These are phyloP conservation scores for Eulemur mongoz DNA, from an alignment of 2,797 vertebrate species.

Conservation along the genomic window DNA sequence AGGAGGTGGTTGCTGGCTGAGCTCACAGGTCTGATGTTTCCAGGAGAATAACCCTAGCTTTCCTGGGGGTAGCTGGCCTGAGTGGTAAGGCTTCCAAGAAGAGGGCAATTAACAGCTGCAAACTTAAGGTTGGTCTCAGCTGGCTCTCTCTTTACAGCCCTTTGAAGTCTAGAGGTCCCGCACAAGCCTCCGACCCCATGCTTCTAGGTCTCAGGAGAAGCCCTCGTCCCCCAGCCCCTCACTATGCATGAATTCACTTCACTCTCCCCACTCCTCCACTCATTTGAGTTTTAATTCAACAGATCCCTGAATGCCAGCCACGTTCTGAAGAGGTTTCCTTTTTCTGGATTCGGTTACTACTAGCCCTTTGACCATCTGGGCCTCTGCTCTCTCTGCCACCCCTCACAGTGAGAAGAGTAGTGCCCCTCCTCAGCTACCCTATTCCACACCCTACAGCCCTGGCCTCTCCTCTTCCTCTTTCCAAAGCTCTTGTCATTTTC, in stretches of 20 bases:
- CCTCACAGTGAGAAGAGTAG: neutral
- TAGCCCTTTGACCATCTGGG: neutral
- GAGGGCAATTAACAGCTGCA: neutral
- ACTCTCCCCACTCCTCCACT: neutral
- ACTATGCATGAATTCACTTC: neutral
- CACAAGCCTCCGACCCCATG: neutral
- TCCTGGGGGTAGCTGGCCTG: neutral
- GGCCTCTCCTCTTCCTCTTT: conserved; percentile 68
- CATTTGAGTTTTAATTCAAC: neutral
- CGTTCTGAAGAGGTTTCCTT: neutral
- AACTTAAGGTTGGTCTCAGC: neutral
- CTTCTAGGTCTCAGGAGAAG: neutral
- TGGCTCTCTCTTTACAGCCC: neutral
- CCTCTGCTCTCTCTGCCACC: neutral
- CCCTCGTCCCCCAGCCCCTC: too few species aligned
- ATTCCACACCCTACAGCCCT: neutral
- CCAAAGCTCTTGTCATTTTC: conserved; percentile 46
- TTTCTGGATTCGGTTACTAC: neutral
- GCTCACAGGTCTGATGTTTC: neutral
- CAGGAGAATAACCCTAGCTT: neutral
- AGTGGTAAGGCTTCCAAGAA: neutral
- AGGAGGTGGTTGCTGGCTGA: neutral
- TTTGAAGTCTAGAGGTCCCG: neutral
- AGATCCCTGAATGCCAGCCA: neutral
- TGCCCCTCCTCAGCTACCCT: neutral